phyloP scores from a whole-genome alignment of 2,888 invertebrate genomes.

The Diadromus collaris region DNA sequence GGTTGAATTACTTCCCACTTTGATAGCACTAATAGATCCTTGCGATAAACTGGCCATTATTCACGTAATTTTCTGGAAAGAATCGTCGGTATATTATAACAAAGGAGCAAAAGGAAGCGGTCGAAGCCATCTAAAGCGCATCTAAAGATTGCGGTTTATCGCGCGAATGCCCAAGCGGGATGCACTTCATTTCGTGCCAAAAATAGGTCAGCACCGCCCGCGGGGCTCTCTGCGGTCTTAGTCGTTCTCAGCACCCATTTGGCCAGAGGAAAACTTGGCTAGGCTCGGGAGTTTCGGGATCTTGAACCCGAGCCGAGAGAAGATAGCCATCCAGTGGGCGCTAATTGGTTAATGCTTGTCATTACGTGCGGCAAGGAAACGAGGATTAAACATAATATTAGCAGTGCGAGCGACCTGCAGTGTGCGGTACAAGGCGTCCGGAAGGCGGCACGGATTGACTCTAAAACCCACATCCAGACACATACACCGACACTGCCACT shows the following conservation, averaged over 20 bases:
- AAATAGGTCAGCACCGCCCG: slow-evolving; percentile 56
- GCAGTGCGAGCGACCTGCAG: slow-evolving; percentile 37
- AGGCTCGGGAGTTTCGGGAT: slow-evolving; percentile 14
- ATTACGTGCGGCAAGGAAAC: slow-evolving; percentile 67
- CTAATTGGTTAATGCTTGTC: slow-evolving; percentile 75
- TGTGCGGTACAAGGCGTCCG: slow-evolving; percentile 32
- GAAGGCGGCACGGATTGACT: slow-evolving; percentile 49
- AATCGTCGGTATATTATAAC: slow-evolving; percentile 8
- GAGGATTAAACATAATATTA: slow-evolving; percentile 72
- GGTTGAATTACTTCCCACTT: neutral
- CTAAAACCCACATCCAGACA: slow-evolving; percentile 31
- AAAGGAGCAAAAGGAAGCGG: neutral
- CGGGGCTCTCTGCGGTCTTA: slow-evolving; percentile 41
- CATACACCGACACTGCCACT: neutral
- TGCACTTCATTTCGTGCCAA: slow-evolving; percentile 54
- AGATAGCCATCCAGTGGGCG: slow-evolving; percentile 61
- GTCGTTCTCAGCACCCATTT: slow-evolving; percentile 47
- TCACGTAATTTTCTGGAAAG: slow-evolving; percentile 15
- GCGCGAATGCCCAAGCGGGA: slow-evolving; percentile 47
- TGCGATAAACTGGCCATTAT: slow-evolving; percentile 25
- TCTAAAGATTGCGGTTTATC: slow-evolving; percentile 60
- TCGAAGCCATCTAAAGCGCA: slow-evolving; percentile 44
- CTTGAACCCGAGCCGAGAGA: slow-evolving; percentile 54
- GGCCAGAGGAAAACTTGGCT: slow-evolving; percentile 31
- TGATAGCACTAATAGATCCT: slow-evolving; percentile 5